Conservation (phyloP, 2,113 vertebrate genomes). For the Siniperca chuatsi region DNA sequence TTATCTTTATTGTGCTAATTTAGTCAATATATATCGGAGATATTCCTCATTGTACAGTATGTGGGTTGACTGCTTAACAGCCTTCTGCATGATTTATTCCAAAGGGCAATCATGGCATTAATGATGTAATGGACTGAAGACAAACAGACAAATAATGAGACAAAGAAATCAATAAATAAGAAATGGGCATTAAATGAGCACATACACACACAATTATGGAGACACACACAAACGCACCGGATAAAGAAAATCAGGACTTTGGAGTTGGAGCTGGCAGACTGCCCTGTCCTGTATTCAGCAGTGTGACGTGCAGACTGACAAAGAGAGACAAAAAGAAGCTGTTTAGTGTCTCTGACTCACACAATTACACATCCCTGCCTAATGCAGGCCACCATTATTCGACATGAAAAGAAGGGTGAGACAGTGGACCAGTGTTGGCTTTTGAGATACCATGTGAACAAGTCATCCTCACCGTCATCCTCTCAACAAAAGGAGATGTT, state of each 20-base stretch:
- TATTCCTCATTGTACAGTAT: constrained; percentile 59
- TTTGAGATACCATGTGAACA: constrained; percentile 28
- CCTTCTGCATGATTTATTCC: constrained; percentile 68
- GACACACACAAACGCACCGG: background rate
- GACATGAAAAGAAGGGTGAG: constrained; percentile 58
- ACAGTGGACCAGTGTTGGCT: constrained; percentile 24
- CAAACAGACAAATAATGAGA: constrained; percentile 78
- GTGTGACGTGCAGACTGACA: constrained; percentile 47
- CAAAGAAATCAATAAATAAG: constrained; percentile 79
- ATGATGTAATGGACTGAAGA: constrained; percentile 70
- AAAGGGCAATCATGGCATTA: constrained; percentile 72
- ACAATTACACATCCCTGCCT: constrained; percentile 68
- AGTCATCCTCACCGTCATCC: constrained; percentile 51
- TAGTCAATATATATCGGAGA: constrained; percentile 60
- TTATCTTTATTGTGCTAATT: constrained; percentile 67
- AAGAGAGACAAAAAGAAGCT: constrained; percentile 55
- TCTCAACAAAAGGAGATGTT: constrained; percentile 52
- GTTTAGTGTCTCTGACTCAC: constrained; percentile 65
- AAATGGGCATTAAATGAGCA: constrained; percentile 70
- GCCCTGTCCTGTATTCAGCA: constrained; percentile 48
- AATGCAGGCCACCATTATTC: constrained; percentile 66
- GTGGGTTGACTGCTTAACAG: constrained; percentile 59
- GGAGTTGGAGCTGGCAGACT: constrained; percentile 40
- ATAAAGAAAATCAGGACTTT: constrained; percentile 32
- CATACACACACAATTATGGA: constrained; percentile 39